A percentile compares a stretch with the other conserved stretches of the same genome.
Evolutionary conservation across 2,797 vertebrate genomes (phyloP).

Genomic region (Buphagus erythrorhynchus): DNA sequence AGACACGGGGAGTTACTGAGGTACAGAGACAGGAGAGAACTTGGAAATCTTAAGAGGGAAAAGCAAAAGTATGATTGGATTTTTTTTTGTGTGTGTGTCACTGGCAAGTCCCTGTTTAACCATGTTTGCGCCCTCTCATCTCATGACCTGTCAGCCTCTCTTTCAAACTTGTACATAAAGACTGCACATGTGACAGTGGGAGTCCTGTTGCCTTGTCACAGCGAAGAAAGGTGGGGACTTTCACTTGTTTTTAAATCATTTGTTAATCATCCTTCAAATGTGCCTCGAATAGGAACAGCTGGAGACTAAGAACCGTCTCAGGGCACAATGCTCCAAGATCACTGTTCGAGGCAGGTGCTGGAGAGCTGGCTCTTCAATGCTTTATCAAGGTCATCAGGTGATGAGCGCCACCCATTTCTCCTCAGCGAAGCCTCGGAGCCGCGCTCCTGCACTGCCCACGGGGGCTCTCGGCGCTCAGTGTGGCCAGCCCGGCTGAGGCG

Average conservation of each 20-base stretch:
- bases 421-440: neutral
- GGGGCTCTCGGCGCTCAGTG: accelerated
- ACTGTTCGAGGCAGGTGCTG: neutral
- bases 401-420: too few relatives aligned
- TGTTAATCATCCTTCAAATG: neutral
- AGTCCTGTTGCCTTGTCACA: neutral
- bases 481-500: accelerated
- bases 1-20: neutral
- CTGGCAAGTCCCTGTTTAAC: neutral
- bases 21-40: neutral
- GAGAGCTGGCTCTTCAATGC: neutral
- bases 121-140: accelerated
- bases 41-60: neutral
- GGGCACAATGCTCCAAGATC: neutral
- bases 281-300: neutral
- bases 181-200: neutral
- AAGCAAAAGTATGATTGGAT: neutral
- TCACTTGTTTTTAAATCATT: neutral
- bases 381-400: neutral
- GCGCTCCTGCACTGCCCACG: neutral
- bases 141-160: neutral
- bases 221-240: neutral
- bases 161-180: accelerated
- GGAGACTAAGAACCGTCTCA: neutral
- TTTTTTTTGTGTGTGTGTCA: accelerated